Evolutionary conservation across 1,140 invertebrate genomes (phyloP), one percentile per base, ranked within the genome.

Genomic region (Globodera rostochiensis): DNA sequence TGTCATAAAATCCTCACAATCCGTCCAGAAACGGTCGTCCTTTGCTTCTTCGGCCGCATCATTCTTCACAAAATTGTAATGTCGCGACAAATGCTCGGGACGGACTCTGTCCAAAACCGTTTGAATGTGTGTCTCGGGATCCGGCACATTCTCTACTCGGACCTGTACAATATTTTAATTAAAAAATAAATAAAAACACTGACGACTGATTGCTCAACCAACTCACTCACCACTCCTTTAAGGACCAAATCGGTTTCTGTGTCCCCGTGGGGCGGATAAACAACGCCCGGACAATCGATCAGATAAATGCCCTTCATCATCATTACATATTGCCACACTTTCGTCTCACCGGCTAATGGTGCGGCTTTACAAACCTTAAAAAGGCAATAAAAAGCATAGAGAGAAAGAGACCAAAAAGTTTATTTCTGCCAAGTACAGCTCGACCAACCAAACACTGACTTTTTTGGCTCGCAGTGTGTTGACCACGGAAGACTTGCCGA

Each of bases 291-390:
- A 92, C 97, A 99, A 92, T 99, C 98, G 84, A 99, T 98, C 6
- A 99, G 91, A 89, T 95, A 99, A 87, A 99, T 98, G 84, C 95
- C 92, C 84, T 94, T 93, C 97, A 99, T 99, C 46, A 99, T 90
- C 0, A 96, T 98, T 73, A 99, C 97, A 89, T 99, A 99, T 90
- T 99, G 98, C 98, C 98, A 99, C 15, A 93, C 95, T 93, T 99
- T 99, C 0, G 98, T 99, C 92, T 99, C 97, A 8, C 98, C 98
- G 83, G 98, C 96, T 88, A 99, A 95, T 8, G 98, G 98, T 13
- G 98, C 97, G 4, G 98, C 96, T 91, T 98, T 99, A 90, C 97
- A 85, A 60, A 75, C 74, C 74, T 75, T 46, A 60, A 15, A 74
- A 50, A 74, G 45, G 21, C 13, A 74, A 45, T 74, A 50, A 74